Evolutionary conservation across 1,140 invertebrate genomes (phyloP), one percentile per base, ranked within the genome.

Genomic region (Brachionus sp.): DNA sequence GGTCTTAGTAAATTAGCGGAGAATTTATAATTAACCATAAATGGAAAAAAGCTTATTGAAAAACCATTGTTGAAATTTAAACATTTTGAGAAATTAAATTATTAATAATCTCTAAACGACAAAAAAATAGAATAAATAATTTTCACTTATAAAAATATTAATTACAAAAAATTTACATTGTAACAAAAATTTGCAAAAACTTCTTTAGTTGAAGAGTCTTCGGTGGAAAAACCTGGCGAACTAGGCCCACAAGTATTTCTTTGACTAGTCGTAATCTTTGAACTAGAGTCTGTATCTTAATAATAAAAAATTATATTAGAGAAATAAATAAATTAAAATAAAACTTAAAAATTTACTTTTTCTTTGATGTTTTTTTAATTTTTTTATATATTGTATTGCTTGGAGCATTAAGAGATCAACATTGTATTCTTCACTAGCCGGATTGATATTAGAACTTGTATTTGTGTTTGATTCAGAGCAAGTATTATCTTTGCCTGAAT

Each of bases 381-480:
- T 75, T 46, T 75, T 75, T 4, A 75, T 75, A 10, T 46, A 75
- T 75, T 75, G 70, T 46, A 75, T 75, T 46, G 70, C 70, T 46
- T 75, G 44, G 13, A 19, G 33, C 19, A 75, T 44, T 25, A 75
- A 13, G 16, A 75, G 25, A 75, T 75, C 70, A 6, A 75, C 70
- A 39, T 75, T 39, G 19, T 75, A 46, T 25, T 75, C 70, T 23
- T 44, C 25, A 25, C 46, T 44, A 7, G 39, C 5, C 10, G 50
- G n/a, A 35, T 4, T 33, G 12, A 39, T 35, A n/a, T 46, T 23
- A 50, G 42, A 75, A 23, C 44, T 75, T 10, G 25, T 46, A 5
- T 29, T 75, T 46, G 70, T 16, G 7, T 16, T 73, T 5, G 39
- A 46, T 35, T 75, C 39, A n/a, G 13, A 39, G n/a, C 2, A 39